A percentile compares a stretch with the other conserved stretches of the same genome.
Evolutionary conservation across 2,113 vertebrate species (phyloP).

Genomic region (Gnathonemus echidnorhynchus): DNA sequence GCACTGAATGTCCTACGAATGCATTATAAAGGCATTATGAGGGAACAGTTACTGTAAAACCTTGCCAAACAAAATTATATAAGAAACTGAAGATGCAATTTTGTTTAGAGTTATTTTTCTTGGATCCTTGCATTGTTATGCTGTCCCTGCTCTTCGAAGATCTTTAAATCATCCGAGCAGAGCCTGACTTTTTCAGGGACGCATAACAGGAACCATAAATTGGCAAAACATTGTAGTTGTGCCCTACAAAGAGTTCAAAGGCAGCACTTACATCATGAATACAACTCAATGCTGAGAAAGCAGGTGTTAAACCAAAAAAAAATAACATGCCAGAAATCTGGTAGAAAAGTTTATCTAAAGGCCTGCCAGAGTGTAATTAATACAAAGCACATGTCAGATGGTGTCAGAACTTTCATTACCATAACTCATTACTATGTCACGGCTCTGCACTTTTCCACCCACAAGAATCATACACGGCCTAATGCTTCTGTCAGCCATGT

Average conservation of each 20-base stretch:
- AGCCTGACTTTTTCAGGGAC: neutral
- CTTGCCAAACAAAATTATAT: neutral
- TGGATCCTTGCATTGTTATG: neutral
- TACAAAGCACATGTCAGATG: conserved; percentile 33
- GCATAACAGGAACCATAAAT: neutral
- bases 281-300: neutral
- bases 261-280: neutral
- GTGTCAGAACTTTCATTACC: conserved; percentile 15
- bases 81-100: neutral
- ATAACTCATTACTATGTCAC: conserved; percentile 22
- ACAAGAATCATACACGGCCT: neutral
- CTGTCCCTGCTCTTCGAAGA: neutral
- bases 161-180: neutral
- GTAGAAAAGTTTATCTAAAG: neutral
- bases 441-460: neutral
- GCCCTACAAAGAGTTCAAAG: neutral
- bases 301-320: neutral
- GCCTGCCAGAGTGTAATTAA: conserved; percentile 43
- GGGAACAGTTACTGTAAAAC: neutral
- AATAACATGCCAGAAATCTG: neutral
- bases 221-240: neutral
- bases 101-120: neutral
- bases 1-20: neutral
- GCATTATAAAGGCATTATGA: neutral
- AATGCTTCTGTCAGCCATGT: neutral